These are phyloP conservation scores for Drosophila repletoides DNA, from an alignment of 1,140 invertebrate species.

Conservation along the genomic window DNA sequence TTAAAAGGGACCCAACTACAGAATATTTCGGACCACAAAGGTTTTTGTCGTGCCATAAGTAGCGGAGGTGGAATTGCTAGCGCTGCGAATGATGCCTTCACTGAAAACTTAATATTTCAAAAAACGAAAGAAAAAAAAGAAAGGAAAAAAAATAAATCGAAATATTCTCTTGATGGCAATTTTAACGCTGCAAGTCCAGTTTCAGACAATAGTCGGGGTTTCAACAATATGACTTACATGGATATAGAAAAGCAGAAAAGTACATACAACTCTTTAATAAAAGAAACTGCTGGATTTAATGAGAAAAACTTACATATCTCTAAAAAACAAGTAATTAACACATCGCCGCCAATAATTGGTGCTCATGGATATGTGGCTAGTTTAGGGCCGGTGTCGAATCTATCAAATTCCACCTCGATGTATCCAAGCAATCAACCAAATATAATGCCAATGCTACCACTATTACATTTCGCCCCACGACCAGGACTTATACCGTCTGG, in stretches of 20 bases:
- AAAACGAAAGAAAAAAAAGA: slow-evolving; percentile 57
- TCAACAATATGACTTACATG: too few relatives aligned
- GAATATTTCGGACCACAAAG: neutral
- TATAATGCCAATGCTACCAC: slow-evolving; percentile 50
- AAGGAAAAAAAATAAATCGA: slow-evolving; percentile 42
- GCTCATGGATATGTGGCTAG: neutral
- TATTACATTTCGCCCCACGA: slow-evolving; percentile 83
- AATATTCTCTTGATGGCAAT: slow-evolving; percentile 3
- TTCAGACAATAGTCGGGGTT: too few relatives aligned
- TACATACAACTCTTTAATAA: neutral
- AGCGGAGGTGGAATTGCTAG: too few relatives aligned
- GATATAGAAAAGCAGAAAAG: neutral
- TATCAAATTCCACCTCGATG: neutral
- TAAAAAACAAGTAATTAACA: neutral
- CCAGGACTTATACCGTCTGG: slow-evolving; percentile 87
- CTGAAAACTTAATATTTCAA: neutral
- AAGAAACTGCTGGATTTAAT: neutral
- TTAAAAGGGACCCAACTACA: neutral
- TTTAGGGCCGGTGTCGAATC: neutral
- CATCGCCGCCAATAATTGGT: neutral
- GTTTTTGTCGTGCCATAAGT: too few relatives aligned
- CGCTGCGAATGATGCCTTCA: neutral
- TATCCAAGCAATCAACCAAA: slow-evolving; percentile 27
- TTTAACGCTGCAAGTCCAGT: too few relatives aligned
- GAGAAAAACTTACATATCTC: neutral